Conservation (phyloP, 2,888 invertebrate species). For the Hirtodrosophila cameraria region DNA sequence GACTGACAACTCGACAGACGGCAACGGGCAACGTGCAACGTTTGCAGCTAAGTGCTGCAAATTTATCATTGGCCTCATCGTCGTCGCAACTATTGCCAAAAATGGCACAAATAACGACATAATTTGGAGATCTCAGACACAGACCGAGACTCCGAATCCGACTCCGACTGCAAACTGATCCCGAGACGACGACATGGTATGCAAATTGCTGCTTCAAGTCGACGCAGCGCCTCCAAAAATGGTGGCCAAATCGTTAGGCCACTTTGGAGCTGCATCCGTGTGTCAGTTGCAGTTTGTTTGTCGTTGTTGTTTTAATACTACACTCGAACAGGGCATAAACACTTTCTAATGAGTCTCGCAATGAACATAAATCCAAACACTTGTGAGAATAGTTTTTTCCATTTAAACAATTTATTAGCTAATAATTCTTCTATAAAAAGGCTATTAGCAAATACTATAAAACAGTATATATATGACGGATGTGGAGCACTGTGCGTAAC, state of each 20-base stretch:
- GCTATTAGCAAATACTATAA: too few species aligned
- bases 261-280: slow-evolving; percentile 40
- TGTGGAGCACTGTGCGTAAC: too few species aligned
- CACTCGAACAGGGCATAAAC: slow-evolving; percentile 1
- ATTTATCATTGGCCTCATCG: slow-evolving; percentile 68
- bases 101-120: slow-evolving; percentile 82
- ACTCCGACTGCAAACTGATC: slow-evolving; percentile 12
- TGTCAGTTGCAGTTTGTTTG: slow-evolving; percentile 13
- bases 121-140: slow-evolving; percentile 73
- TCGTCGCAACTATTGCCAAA: slow-evolving; percentile 67
- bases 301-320: neutral
- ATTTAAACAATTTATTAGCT: neutral
- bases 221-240: slow-evolving; percentile 62
- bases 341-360: neutral
- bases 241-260: slow-evolving; percentile 72
- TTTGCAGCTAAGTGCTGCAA: slow-evolving; percentile 68
- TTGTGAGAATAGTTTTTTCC: neutral
- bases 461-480: too few species aligned
- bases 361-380: neutral
- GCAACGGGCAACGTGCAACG: slow-evolving; percentile 19
- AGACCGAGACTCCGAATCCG: neutral
- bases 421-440: neutral
- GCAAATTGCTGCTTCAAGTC: slow-evolving; percentile 60
- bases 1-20: slow-evolving; percentile 55
- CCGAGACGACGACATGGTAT: slow-evolving; percentile 37